Evolutionary conservation across 2,797 vertebrate genomes (phyloP), one percentile per base, ranked within the genome.

Genomic region (Notolepis coatsorum): DNA sequence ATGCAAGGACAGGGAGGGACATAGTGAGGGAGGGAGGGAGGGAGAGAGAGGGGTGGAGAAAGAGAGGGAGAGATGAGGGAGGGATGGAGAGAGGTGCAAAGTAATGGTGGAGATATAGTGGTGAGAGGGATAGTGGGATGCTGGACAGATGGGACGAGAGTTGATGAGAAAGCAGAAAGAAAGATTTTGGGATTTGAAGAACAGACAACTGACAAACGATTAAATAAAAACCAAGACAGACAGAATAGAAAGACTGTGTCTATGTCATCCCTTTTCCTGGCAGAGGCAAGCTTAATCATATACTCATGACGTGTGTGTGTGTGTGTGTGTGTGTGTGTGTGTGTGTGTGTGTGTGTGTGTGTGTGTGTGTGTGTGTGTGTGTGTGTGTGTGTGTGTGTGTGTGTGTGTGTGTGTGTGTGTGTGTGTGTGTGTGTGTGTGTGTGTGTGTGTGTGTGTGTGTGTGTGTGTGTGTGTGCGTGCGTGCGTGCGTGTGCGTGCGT

Each of bases 331-430:
- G 2, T 12, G 2, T 35, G 31, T 35, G 31, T 6, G 7, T 35
- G 2, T 35, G 7, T 35, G 7, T 35, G 7, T 35, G 7, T 27
- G 7, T n/a, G 49, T 52, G 43, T 3, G 21, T 5, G 21, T 25
- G 43, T 23, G 27, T 31, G 47, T 33, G 47, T 31, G 46, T 30
- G 46, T 50, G 48, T 33, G 28, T 51, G 30, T 51, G 30, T 51
- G 49, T 51, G 49, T 33, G 49, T 23, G 30, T n/a, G 49, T 35
- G 18, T 23, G 25, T 30, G 46, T 17, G 25, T 17, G 30, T 21
- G 48, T 51, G 49, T 51, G 49, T 33, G 49, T 52, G 49, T 52
- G 49, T 52, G 12, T 21, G 18, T 25, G 20, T 37, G 7, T 35
- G 7, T 35, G 7, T 2, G 2, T 35, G 31, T 2, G 2, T 12